phyloP scores from a whole-genome alignment of 2,113 vertebrate genomes.

The Poeciliopsis retropinna region DNA sequence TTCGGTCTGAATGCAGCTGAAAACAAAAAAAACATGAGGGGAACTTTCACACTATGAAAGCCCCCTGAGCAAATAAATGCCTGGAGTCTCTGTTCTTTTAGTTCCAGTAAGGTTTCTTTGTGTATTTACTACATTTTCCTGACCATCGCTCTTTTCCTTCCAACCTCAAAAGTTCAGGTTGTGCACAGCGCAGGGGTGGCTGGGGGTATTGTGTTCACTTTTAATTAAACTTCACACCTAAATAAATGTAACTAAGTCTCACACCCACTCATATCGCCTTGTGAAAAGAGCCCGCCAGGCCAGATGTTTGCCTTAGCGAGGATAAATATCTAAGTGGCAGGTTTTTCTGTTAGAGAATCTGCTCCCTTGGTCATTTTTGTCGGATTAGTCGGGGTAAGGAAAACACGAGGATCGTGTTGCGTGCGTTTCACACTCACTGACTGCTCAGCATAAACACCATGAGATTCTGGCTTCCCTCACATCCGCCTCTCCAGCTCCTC shows the following conservation, averaged over 20 bases:
- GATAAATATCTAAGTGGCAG: conserved; percentile 80
- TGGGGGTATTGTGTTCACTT: conserved; percentile 71
- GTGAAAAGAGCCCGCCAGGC: conserved; percentile 58
- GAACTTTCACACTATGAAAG: conserved; percentile 59
- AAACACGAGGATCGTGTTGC: conserved; percentile 78
- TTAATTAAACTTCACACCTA: conserved; percentile 80
- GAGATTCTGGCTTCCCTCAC: conserved; percentile 60
- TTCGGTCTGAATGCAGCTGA: conserved; percentile 61
- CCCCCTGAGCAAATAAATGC: conserved; percentile 35
- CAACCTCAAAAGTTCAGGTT: conserved; percentile 37
- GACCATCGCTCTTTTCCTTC: conserved; percentile 13
- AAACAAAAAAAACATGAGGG: conserved; percentile 64
- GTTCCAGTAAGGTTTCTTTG: conserved; percentile 9
- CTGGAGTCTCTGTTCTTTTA: conserved; percentile 18
- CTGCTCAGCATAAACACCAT: conserved; percentile 73
- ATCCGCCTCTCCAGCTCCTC: conserved; percentile 60
- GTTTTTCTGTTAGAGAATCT: conserved; percentile 80
- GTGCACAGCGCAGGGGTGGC: conserved; percentile 25
- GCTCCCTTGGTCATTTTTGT: conserved; percentile 72
- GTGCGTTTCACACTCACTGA: conserved; percentile 68
- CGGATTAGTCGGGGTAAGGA: conserved; percentile 75
- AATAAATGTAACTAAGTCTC: conserved; percentile 71
- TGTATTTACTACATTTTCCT: conserved; percentile 9
- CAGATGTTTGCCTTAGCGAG: conserved; percentile 78
- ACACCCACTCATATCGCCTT: conserved; percentile 54